Base-by-base conservation (phyloP, 2,113 vertebrate species). In the Stegostoma tigrinum region DNA sequence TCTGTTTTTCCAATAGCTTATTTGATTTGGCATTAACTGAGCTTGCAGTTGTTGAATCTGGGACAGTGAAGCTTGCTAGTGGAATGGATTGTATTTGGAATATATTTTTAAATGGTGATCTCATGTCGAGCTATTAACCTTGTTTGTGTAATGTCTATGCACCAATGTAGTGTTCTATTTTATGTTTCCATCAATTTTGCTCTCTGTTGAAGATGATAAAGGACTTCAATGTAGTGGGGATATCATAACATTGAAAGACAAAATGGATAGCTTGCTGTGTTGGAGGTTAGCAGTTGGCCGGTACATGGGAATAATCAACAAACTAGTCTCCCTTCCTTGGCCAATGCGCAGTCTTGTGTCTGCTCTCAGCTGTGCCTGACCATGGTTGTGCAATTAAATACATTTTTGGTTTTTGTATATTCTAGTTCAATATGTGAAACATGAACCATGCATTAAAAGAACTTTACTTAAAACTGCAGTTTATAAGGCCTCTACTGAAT, bases 61-160 rank as follows among this genome's bases (percentile, higher is more conserved):
- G 75, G 94, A 95, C 94, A 95, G 94, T 72, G 67, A 72, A 72
- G 48, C 42, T 72, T 72, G 42, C 94, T 75, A 52, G 89, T 66
- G 89, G 89, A 95, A 95, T 95, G 94, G 67, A 48, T 72, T 95
- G 67, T 75, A 75, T 45, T 72, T 45, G 52, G 67, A 95, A 52
- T 95, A 72, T 95, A 72, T 95, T 95, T 95, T 95, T 45, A 48
- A 95, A 95, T 34, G 68, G 42, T 95, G 93, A 95, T 95, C 93
- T 95, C 94, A 95, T 95, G 42, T 95, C 48, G 45, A 95, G 68
- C 94, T 48, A 61, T 72, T 95, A 72, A 95, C 67, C 45, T 72
- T 95, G 94, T 95, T 95, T 72, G 94, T 95, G 24, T 95, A 95
- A 95, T 72, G 94, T 95, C 66, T 70, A 68, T 52, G 38, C 94